phyloP scores from a whole-genome alignment of 1,140 invertebrate species.

The Macrobrachium rosenbergii region DNA sequence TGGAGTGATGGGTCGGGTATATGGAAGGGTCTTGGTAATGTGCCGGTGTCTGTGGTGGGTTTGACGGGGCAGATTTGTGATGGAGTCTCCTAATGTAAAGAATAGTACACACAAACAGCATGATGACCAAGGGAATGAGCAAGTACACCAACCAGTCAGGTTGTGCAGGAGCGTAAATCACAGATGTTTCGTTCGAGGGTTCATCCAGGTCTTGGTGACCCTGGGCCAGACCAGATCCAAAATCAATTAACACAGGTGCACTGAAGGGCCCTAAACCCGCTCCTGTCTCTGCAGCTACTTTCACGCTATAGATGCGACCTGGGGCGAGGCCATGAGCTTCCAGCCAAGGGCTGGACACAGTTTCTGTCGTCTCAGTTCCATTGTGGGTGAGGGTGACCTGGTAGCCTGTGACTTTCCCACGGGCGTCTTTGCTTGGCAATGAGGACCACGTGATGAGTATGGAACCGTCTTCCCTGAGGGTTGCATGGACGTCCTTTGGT shows the following conservation, averaged over 20 bases:
- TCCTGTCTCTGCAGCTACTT: slow-evolving; percentile 59
- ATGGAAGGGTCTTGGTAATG: slow-evolving; percentile 49
- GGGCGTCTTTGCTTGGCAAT: slow-evolving; percentile 37
- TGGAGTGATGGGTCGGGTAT: slow-evolving; percentile 51
- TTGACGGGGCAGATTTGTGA: slow-evolving; percentile 46
- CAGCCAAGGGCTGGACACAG: slow-evolving; percentile 58
- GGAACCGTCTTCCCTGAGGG: slow-evolving; percentile 43
- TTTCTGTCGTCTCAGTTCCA: slow-evolving; percentile 44
- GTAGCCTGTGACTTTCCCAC: slow-evolving; percentile 58
- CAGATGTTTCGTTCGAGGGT: slow-evolving; percentile 23
- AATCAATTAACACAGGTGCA: slow-evolving; percentile 46
- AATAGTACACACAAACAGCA: slow-evolving; percentile 52
- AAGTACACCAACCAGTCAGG: slow-evolving; percentile 64
- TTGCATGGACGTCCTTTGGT: slow-evolving; percentile 44
- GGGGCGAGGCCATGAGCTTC: slow-evolving; percentile 46
- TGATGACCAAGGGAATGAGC: slow-evolving; percentile 51
- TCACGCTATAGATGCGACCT: slow-evolving; percentile 53
- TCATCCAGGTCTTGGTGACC: slow-evolving; percentile 3
- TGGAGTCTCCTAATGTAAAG: slow-evolving; percentile 55
- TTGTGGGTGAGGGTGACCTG: slow-evolving; percentile 54
- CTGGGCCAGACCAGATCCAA: slow-evolving; percentile 7
- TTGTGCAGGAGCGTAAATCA: slow-evolving; percentile 56
- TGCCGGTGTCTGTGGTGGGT: slow-evolving; percentile 34
- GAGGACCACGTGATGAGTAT: slow-evolving; percentile 56
- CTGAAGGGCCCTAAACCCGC: slow-evolving; percentile 60